phyloP scores from a whole-genome alignment of 2,888 invertebrate genomes.

The Perizoma affinitatum region DNA sequence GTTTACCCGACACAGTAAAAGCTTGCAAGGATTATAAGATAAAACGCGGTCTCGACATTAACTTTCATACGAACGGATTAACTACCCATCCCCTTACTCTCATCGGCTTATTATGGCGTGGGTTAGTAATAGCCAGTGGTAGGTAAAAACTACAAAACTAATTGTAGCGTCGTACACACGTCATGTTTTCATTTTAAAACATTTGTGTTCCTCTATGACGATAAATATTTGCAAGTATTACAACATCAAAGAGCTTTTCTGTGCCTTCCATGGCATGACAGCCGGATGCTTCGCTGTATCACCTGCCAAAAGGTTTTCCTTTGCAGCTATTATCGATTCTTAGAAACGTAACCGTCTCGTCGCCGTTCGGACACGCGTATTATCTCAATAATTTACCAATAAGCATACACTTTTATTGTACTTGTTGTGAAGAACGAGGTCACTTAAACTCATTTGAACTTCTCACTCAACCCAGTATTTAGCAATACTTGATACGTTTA shows the following conservation, averaged over 20 bases:
- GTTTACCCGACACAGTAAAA: slow-evolving; percentile 12
- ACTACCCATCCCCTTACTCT: slow-evolving; percentile 9
- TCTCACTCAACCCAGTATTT: not conserved
- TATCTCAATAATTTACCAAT: slow-evolving; percentile 14
- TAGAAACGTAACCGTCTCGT: slow-evolving; percentile 4
- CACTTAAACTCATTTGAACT: slow-evolving; percentile 6
- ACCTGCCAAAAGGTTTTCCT: slow-evolving; percentile 21
- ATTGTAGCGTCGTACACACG: not conserved
- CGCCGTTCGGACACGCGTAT: slow-evolving; percentile 12
- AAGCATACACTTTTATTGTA: slow-evolving; percentile 7
- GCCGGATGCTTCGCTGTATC: slow-evolving; percentile 11
- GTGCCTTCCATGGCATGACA: slow-evolving; percentile 19
- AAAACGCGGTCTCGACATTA: slow-evolving; percentile 9
- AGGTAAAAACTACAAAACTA: no score
- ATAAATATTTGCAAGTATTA: slow-evolving; percentile 7
- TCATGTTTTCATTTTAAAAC: slow-evolving; percentile 32
- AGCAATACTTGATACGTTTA: no score
- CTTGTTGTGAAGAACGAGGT: slow-evolving; percentile 7
- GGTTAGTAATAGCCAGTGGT: not conserved
- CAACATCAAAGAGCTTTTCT: slow-evolving; percentile 21
- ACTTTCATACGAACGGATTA: slow-evolving; percentile 19
- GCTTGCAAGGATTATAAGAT: slow-evolving; percentile 23
- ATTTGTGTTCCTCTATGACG: slow-evolving; percentile 29
- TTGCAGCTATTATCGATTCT: slow-evolving; percentile 14
- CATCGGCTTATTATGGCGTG: slow-evolving; percentile 4